phyloP scores from a whole-genome alignment of 2,113 vertebrate genomes.

The Tachysurus fulvidraco region DNA sequence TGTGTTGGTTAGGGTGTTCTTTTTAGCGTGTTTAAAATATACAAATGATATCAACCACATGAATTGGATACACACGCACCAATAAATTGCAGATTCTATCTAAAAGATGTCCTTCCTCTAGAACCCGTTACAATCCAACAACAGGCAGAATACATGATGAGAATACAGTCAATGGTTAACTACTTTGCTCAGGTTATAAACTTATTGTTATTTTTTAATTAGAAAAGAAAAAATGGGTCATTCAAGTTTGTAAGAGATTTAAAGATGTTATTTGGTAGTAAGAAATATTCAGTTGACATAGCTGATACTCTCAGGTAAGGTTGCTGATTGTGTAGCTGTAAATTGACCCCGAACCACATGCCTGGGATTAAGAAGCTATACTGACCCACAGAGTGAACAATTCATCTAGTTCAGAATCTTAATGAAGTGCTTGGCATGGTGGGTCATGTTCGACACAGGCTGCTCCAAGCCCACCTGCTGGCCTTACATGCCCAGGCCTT shows the following conservation, averaged over 20 bases:
- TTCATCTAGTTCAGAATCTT: conserved; percentile 31
- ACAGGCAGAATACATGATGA: neutral
- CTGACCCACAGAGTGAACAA: conserved; percentile 28
- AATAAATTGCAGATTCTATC: neutral
- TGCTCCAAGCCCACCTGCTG: conserved; percentile 47
- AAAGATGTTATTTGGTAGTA: neutral
- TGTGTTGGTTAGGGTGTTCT: neutral
- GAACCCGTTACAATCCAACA: neutral
- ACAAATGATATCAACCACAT: neutral
- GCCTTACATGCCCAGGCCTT: conserved; percentile 64
- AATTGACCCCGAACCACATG: neutral
- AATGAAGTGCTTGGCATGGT: conserved; percentile 40
- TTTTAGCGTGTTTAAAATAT: neutral
- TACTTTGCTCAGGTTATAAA: neutral
- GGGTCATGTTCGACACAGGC: neutral
- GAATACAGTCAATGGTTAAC: neutral
- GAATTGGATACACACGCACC: neutral
- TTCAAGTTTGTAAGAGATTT: neutral
- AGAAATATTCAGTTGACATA: neutral
- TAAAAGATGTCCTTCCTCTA: neutral
- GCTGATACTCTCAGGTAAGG: neutral
- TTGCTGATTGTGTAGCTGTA: neutral
- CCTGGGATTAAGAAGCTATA: conserved; percentile 14
- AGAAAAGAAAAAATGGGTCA: neutral
- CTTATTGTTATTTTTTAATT: too few relatives aligned